Evolutionary conservation across 2,797 vertebrate genomes (phyloP).

Genomic region (Macrochelys suwanniensis): DNA sequence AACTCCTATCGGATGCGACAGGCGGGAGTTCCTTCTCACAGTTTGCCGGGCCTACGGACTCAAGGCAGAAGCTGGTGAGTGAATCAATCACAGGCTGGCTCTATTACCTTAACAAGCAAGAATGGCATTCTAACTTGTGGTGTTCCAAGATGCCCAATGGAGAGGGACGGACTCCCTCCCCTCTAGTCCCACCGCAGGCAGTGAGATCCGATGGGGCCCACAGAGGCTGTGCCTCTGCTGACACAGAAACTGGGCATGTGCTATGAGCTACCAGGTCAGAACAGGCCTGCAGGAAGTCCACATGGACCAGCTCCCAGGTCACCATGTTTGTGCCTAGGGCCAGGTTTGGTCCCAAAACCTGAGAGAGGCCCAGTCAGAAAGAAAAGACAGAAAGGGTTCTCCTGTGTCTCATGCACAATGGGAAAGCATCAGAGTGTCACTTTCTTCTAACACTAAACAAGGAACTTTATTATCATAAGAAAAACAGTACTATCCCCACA

Average conservation of each 20-base stretch:
- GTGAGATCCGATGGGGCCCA: not conserved
- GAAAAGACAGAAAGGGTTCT: not conserved
- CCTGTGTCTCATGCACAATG: not conserved
- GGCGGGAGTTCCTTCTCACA: not conserved
- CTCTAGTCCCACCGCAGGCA: not conserved
- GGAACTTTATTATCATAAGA: not conserved
- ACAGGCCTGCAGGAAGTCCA: not conserved
- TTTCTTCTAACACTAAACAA: not conserved
- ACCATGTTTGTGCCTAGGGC: too few species aligned
- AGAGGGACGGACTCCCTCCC: too few species aligned
- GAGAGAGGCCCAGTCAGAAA: not conserved
- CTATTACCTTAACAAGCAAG: not conserved
- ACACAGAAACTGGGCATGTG: not conserved
- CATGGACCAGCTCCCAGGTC: too few species aligned
- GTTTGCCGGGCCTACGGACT: not conserved
- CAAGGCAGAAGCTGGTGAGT: not conserved
- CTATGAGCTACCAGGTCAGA: not conserved
- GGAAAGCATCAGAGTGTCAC: not conserved
- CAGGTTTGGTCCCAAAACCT: too few species aligned
- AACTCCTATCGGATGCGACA: not conserved
- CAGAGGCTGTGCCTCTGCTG: not conserved
- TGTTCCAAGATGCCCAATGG: not conserved
- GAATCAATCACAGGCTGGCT: not conserved
- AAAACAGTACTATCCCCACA: not conserved
- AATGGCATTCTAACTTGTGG: not conserved